phyloP scores from a whole-genome alignment of 2,797 vertebrate species.

The Falco concolor region DNA sequence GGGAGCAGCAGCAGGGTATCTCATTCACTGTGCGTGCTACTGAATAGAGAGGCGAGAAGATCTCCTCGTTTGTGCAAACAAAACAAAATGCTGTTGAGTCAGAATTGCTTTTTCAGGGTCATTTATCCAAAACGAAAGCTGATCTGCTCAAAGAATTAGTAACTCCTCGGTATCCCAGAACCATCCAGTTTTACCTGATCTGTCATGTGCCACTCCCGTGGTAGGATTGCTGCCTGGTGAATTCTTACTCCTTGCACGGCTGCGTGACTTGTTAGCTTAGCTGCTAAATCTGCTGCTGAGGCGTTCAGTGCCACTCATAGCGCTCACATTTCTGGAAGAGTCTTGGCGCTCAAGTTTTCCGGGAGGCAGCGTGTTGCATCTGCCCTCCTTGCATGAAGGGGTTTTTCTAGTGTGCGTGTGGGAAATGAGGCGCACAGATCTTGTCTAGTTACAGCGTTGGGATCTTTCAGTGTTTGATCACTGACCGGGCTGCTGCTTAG shows the following conservation, averaged over 20 bases:
- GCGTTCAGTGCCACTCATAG: rapidly evolving
- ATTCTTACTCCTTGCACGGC: neutral
- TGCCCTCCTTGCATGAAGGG: neutral
- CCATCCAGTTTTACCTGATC: slow-evolving; percentile 40
- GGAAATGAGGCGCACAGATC: neutral
- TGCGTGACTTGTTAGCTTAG: neutral
- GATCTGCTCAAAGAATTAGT: neutral
- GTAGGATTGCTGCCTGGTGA: neutral
- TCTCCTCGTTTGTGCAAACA: neutral
- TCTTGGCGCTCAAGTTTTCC: neutral
- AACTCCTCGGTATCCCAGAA: neutral
- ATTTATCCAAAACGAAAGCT: neutral
- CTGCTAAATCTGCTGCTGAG: neutral
- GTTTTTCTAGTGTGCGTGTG: neutral
- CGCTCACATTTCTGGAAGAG: rapidly evolving
- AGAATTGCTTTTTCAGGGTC: neutral
- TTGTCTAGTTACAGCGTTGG: rapidly evolving
- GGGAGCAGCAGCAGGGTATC: neutral
- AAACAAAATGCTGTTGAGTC: neutral
- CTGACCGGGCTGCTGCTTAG: neutral
- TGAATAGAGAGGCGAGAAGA: neutral
- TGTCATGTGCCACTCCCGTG: slow-evolving; percentile 6
- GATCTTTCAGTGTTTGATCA: neutral
- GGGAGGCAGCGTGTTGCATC: neutral
- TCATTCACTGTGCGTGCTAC: neutral